Percentiles rank a stretch among this genome's conserved stretches.
Conservation (phyloP, 2,113 vertebrate genomes). For the Orthochromis malagaraziensis region DNA sequence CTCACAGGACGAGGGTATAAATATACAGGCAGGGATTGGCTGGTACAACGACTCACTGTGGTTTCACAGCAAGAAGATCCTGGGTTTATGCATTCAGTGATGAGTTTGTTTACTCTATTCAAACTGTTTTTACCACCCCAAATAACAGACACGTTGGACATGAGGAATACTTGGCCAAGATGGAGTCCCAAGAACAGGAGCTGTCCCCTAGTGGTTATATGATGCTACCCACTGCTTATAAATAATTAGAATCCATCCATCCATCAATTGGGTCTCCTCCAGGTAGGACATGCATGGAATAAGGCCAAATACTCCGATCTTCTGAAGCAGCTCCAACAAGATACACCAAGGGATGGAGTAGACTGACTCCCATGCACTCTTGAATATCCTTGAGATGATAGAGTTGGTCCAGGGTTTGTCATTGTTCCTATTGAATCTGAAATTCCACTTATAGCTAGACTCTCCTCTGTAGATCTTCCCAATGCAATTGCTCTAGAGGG, state of each 20-base stretch:
- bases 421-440: not conserved
- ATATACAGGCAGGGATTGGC: conserved; percentile 29
- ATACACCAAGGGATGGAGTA: not conserved
- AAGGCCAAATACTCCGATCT: fast-evolving
- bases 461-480: not conserved
- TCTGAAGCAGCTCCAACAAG: not conserved
- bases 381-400: not conserved
- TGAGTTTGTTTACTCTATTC: not conserved
- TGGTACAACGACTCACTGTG: not conserved
- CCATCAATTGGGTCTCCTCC: not conserved
- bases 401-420: not conserved
- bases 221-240: not conserved
- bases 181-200: not conserved
- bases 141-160: not conserved
- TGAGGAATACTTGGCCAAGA: not conserved
- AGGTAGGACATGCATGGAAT: not conserved
- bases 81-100: not conserved
- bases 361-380: not conserved
- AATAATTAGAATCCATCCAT: not conserved
- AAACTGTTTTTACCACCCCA: not conserved
- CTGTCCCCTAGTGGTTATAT: not conserved
- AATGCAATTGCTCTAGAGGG: not conserved
- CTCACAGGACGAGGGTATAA: conserved; percentile 20
- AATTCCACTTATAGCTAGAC: not conserved
- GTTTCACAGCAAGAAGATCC: not conserved